Evolutionary conservation across 2,113 vertebrate genomes (phyloP).

Genomic region (Falco punctatus): DNA sequence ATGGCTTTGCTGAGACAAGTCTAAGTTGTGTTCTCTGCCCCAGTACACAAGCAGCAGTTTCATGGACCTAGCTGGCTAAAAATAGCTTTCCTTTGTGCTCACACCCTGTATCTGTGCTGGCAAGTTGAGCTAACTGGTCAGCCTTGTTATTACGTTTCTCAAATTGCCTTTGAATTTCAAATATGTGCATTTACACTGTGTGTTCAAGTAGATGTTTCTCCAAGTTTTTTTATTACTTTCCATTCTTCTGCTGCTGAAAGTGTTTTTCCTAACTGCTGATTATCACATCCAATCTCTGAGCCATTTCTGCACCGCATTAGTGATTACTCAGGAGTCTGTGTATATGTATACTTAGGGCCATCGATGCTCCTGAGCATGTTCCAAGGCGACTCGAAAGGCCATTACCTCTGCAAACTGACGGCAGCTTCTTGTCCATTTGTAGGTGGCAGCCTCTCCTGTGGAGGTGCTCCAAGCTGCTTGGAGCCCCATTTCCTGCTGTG

Average conservation of each 20-base stretch:
- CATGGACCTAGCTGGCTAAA: not conserved
- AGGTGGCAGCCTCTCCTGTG: not conserved
- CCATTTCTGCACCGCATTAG: not conserved
- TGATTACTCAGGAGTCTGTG: not conserved
- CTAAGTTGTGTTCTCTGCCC: not conserved
- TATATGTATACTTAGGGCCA: not conserved
- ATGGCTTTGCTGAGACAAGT: not conserved
- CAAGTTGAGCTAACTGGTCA: not conserved
- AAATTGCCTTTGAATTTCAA: not conserved
- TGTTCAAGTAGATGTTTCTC: not conserved
- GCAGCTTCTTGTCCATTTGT: not conserved
- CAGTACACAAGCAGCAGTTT: not conserved
- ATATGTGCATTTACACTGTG: rapidly evolving
- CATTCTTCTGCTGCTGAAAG: not conserved
- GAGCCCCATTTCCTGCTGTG: not conserved
- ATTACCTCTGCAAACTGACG: not conserved
- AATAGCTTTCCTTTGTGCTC: not conserved
- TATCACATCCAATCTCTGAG: not conserved
- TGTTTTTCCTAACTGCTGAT: not conserved
- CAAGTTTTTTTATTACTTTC: not conserved
- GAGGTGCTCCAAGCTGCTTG: not conserved
- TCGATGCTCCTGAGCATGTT: not conserved
- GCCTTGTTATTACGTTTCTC: not conserved
- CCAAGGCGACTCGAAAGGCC: not conserved
- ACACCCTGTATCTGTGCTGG: not conserved